Conservation (phyloP, 1,140 invertebrate genomes). For the Cardiocondyla obscurior region DNA sequence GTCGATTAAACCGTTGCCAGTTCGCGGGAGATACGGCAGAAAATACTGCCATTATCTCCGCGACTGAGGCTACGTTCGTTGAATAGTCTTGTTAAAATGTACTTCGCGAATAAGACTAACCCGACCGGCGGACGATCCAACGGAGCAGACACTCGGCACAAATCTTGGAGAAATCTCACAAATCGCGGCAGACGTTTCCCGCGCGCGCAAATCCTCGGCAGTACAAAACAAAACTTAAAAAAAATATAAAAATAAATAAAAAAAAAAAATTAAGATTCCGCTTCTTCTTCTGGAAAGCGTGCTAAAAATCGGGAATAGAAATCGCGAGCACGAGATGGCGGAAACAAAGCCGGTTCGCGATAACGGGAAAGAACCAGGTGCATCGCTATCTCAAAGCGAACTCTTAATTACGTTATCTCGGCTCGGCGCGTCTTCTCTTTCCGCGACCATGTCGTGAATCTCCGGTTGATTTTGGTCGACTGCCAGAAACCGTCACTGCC, state of each 20-base stretch:
- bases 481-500: conserved; percentile 75
- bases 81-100: conserved; percentile 50
- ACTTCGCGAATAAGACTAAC: conserved; percentile 18
- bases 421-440: conserved; percentile 72
- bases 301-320: conserved; percentile 7
- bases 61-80: neutral
- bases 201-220: conserved; percentile 1
- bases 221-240: neutral
- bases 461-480: conserved; percentile 72
- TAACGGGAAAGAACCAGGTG: conserved; percentile 25
- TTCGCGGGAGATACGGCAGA: conserved; percentile 28
- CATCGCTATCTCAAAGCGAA: conserved; percentile 69
- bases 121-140: neutral
- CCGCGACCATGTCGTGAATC: conserved; percentile 69
- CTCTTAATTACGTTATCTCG: conserved; percentile 80
- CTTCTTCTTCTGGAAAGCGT: neutral
- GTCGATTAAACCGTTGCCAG: conserved; percentile 50
- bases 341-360: neutral
- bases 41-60: conserved; percentile 43
- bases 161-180: conserved; percentile 29
- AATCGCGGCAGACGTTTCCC: conserved; percentile 8
- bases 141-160: neutral
- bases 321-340: neutral
- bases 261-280: neutral
- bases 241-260: too few species aligned